phyloP scores from a whole-genome alignment of 2,113 vertebrate species.

The Osmerus eperlanus region DNA sequence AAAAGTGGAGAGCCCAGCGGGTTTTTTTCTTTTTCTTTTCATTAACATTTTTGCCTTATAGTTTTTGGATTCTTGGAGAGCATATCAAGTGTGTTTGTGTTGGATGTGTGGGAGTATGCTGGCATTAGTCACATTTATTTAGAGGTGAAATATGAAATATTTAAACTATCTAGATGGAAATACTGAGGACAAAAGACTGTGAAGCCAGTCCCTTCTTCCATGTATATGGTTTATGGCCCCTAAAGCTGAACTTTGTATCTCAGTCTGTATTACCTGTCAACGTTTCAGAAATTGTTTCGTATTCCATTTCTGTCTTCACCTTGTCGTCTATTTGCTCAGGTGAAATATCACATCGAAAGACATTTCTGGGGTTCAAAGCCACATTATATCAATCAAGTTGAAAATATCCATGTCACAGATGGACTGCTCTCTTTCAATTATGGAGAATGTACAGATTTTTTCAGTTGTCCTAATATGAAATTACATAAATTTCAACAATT shows the following conservation, averaged over 20 bases:
- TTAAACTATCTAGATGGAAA: slow-evolving; percentile 5
- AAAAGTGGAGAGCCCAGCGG: slow-evolving; percentile 17
- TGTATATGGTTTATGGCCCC: slow-evolving; percentile 1
- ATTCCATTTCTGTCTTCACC: not conserved
- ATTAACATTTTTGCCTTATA: slow-evolving; percentile 35
- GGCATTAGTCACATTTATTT: slow-evolving; percentile 10
- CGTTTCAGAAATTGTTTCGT: not conserved
- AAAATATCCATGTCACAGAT: not conserved
- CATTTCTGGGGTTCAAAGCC: not conserved
- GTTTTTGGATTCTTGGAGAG: slow-evolving; percentile 22
- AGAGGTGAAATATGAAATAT: not conserved
- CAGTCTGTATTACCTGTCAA: not conserved
- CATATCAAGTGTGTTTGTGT: slow-evolving; percentile 22
- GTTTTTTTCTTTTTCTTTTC: slow-evolving; percentile 9
- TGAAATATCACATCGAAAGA: slow-evolving; percentile 7
- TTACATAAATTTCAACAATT: not conserved
- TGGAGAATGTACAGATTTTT: slow-evolving; percentile 14
- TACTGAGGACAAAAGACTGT: not conserved
- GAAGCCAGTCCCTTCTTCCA: not conserved
- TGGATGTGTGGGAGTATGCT: slow-evolving; percentile 7
- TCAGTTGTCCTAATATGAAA: not conserved
- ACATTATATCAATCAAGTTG: not conserved
- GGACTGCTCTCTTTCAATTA: slow-evolving; percentile 6
- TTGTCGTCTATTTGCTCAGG: slow-evolving; percentile 3
- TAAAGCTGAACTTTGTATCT: not conserved